phyloP scores from a whole-genome alignment of 2,113 vertebrate species.

The Craseonycteris thonglongyai region DNA sequence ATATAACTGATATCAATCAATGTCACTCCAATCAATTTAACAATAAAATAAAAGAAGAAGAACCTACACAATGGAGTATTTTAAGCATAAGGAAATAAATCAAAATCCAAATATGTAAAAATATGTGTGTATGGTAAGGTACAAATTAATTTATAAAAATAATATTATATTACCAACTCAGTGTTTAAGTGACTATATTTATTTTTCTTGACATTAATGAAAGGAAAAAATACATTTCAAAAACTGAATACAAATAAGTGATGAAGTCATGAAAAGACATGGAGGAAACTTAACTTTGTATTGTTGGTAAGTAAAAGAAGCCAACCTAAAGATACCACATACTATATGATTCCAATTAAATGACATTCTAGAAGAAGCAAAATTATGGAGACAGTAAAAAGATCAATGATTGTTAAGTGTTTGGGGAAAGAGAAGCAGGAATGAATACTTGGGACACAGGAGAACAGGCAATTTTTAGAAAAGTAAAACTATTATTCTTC shows the following conservation, averaged over 20 bases:
- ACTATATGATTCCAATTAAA: neutral
- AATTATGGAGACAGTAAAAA: neutral
- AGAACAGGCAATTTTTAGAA: neutral
- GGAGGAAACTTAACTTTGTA: neutral
- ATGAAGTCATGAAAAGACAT: neutral
- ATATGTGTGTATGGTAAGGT: neutral
- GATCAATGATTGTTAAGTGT: neutral
- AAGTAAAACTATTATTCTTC: neutral
- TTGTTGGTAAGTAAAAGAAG: neutral
- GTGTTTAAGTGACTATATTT: neutral
- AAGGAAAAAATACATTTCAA: neutral
- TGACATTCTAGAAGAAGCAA: neutral
- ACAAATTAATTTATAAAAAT: neutral
- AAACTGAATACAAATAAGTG: neutral
- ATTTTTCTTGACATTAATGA: neutral
- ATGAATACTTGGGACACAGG: neutral
- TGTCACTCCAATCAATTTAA: too few species aligned
- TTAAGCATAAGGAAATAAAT: neutral
- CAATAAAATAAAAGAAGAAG: too few species aligned
- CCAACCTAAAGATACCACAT: neutral
- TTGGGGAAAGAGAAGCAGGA: neutral
- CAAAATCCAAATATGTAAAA: neutral
- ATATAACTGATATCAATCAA: too few species aligned
- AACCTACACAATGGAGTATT: neutral
- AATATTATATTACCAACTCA: neutral